Conservation (phyloP, 2,113 vertebrate genomes). For the Gavia stellata region DNA sequence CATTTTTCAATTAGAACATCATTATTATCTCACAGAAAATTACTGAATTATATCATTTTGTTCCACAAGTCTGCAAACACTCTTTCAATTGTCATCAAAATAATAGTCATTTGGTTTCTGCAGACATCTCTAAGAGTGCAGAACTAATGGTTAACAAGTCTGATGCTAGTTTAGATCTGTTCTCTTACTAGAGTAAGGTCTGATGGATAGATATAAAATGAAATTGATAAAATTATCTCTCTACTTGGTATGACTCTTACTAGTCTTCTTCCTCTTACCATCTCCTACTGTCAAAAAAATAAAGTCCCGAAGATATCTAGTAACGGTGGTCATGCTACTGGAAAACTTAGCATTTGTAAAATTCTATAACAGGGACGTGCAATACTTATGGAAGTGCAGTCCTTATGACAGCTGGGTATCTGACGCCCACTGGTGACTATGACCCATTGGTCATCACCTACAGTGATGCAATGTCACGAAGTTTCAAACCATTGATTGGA, state of each 20-base stretch:
- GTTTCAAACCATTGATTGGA: background rate
- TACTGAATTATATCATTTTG: background rate
- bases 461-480: background rate
- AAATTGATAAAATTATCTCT: background rate
- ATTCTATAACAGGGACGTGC: rapidly evolving
- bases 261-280: background rate
- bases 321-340: background rate
- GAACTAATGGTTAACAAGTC: background rate
- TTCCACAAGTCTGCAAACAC: background rate
- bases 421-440: background rate
- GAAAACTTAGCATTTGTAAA: background rate
- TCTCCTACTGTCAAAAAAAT: background rate
- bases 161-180: background rate
- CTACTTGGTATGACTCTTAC: background rate
- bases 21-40: slow-evolving; percentile 13
- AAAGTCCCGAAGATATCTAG: background rate
- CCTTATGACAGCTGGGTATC: background rate
- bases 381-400: background rate
- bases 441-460: background rate
- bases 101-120: background rate
- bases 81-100: background rate
- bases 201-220: background rate
- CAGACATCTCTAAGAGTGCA: background rate
- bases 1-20: slow-evolving; percentile 15
- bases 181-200: background rate